Conservation (phyloP, 2,888 invertebrate species). For the Apotomis betuletana region DNA sequence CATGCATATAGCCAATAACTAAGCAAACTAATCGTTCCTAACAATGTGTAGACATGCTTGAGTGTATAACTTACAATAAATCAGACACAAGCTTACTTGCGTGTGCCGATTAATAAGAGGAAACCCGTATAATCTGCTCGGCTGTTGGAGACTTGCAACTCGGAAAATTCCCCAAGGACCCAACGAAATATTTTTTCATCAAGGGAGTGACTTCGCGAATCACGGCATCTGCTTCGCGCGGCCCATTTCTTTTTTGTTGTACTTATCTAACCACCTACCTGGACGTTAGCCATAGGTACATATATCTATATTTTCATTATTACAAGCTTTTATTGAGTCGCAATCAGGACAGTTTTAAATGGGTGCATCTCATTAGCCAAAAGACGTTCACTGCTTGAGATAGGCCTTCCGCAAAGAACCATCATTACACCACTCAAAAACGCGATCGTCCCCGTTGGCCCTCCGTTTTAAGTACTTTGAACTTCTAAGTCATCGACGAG, state of each 20-base stretch:
- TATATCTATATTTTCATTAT: neutral
- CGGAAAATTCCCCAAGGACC: conserved; percentile 44
- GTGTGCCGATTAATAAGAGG: conserved; percentile 37
- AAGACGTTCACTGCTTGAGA: no score
- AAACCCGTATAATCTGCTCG: conserved; percentile 39
- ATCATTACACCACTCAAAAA: no score
- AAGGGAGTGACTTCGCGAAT: conserved; percentile 52
- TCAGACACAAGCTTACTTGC: conserved; percentile 8
- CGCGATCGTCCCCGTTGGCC: no score
- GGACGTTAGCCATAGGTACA: neutral
- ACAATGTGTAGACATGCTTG: neutral
- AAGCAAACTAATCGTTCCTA: neutral
- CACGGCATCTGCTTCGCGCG: conserved; percentile 43
- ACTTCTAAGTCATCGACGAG: no score
- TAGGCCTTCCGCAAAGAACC: no score
- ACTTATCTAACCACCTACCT: conserved; percentile 3
- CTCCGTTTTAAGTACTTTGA: no score
- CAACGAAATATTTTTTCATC: conserved; percentile 55
- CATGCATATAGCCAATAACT: neutral
- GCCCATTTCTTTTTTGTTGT: conserved; percentile 37
- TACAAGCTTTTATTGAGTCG: no score
- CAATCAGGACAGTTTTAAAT: no score
- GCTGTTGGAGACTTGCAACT: conserved; percentile 51
- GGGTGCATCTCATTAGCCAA: no score
- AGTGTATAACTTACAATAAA: conserved; percentile 22